These are phyloP conservation scores for Enhydra lutris DNA, from an alignment of 2,113 vertebrate species.

Conservation along the genomic window DNA sequence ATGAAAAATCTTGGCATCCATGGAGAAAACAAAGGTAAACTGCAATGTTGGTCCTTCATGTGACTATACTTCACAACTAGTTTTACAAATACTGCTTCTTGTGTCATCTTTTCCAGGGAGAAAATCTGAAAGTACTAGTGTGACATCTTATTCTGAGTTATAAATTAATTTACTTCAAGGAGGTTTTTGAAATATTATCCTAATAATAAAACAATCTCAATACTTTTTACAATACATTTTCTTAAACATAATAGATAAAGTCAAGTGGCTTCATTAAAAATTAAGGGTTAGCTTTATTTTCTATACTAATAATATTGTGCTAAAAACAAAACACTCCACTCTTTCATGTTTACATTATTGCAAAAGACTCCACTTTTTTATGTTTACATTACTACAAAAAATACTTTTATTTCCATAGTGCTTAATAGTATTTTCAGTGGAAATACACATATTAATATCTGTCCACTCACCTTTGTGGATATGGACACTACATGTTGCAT, in stretches of 20 bases:
- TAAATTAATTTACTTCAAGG: neutral
- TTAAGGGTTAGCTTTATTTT: neutral
- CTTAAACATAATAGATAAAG: neutral
- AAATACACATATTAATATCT: neutral
- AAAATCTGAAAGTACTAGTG: neutral
- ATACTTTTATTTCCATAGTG: neutral
- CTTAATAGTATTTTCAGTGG: neutral
- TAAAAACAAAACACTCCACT: neutral
- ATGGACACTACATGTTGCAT: neutral
- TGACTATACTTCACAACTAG: neutral
- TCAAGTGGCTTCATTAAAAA: neutral
- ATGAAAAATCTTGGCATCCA: neutral
- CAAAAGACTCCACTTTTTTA: neutral
- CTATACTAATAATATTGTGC: neutral
- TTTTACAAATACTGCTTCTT: neutral
- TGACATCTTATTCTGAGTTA: neutral
- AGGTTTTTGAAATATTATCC: neutral
- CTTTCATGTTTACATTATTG: neutral
- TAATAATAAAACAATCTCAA: neutral
- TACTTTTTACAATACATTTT: neutral
- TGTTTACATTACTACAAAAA: neutral
- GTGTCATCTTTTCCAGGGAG: neutral
- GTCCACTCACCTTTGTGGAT: neutral
- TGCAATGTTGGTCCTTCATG: neutral
- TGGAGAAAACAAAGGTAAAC: neutral